Conservation (phyloP, 2,113 vertebrate species). For the Climacteris rufus region DNA sequence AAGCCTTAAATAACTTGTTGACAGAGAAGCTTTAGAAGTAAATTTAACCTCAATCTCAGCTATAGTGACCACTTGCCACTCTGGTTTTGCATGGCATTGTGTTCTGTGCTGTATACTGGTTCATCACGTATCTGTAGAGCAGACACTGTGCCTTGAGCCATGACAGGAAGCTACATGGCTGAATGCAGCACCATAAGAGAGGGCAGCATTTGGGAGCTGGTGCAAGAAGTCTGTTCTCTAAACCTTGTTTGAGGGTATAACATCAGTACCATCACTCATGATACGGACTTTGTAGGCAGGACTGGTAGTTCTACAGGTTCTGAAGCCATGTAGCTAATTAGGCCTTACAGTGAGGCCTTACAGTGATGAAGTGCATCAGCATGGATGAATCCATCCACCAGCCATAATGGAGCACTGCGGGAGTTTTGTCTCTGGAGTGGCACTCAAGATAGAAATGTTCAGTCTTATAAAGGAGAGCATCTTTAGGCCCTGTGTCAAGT, state of each 20-base stretch:
- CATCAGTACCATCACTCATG: not conserved
- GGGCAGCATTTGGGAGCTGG: not conserved
- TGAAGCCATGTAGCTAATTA: not conserved
- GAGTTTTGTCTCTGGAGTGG: not conserved
- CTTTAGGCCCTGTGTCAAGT: not conserved
- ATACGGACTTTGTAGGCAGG: not conserved
- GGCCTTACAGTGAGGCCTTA: no score
- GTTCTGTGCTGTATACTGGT: not conserved
- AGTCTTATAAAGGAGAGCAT: not conserved
- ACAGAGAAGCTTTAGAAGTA: not conserved
- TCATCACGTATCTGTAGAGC: not conserved
- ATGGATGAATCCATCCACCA: not conserved
- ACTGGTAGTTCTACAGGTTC: not conserved
- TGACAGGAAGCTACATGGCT: not conserved
- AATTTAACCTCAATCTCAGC: not conserved
- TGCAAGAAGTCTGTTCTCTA: not conserved
- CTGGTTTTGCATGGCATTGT: not conserved
- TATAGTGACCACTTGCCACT: not conserved
- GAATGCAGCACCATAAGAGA: fast-evolving
- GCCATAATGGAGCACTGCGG: not conserved
- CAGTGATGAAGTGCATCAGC: not conserved
- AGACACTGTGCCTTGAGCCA: not conserved
- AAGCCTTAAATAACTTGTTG: conserved; percentile 55
- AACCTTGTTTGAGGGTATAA: not conserved
- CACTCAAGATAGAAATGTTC: not conserved